phyloP scores from a whole-genome alignment of 2,797 vertebrate species.

The Anabacerthia variegaticeps region DNA sequence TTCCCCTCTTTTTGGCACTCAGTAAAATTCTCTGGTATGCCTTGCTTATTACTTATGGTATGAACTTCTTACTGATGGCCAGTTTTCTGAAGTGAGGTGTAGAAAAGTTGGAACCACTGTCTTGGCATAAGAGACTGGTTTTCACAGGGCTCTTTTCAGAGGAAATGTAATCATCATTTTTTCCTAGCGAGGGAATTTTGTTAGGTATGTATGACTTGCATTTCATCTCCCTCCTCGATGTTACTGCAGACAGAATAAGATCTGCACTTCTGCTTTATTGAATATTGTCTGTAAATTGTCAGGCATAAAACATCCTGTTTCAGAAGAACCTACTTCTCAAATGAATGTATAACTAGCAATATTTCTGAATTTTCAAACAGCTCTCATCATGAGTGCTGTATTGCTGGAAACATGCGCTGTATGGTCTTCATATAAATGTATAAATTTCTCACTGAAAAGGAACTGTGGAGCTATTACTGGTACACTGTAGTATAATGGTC shows the following conservation, averaged over 20 bases:
- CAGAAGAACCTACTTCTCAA: background rate
- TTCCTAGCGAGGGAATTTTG: background rate
- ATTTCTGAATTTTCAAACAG: background rate
- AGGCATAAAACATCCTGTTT: background rate
- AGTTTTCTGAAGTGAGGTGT: background rate
- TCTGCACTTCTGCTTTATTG: background rate
- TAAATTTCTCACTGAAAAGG: background rate
- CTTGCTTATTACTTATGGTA: background rate
- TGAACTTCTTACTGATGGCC: background rate
- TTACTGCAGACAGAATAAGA: background rate
- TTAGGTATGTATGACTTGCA: background rate
- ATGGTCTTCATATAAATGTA: background rate
- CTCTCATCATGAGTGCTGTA: background rate
- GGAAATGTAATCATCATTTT: background rate
- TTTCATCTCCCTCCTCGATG: background rate
- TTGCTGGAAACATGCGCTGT: background rate
- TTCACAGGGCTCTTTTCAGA: background rate
- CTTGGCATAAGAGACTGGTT: background rate
- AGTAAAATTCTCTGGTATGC: background rate
- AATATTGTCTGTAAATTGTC: background rate
- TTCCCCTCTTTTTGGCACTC: background rate
- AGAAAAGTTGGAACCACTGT: background rate
- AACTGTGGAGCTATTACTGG: background rate
- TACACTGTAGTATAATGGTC: background rate
- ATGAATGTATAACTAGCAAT: background rate